Percentiles rank a stretch among this genome's conserved stretches.
Evolutionary conservation across 2,113 vertebrate genomes (phyloP).

Genomic region (Erinaceus europaeus): DNA sequence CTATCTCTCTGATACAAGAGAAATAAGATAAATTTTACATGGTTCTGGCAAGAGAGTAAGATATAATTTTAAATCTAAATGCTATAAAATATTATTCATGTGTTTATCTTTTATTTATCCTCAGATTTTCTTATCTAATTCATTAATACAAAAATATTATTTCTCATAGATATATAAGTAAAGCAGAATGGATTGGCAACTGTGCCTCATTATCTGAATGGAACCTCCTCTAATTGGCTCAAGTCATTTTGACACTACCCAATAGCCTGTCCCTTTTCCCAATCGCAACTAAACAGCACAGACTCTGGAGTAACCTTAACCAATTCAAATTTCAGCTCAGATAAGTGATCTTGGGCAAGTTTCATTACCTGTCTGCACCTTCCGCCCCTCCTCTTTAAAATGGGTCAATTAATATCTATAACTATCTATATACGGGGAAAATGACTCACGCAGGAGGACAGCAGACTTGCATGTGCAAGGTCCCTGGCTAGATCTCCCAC

Average conservation of each 20-base stretch:
- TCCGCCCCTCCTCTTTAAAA: constrained; percentile 27
- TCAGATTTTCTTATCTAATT: background rate
- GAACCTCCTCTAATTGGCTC: background rate
- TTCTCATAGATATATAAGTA: background rate
- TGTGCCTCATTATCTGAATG: background rate
- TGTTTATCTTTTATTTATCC: background rate
- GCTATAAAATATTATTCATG: background rate
- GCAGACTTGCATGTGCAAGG: too few relatives aligned
- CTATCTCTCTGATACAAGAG: background rate
- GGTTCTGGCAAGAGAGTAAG: background rate
- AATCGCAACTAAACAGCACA: background rate
- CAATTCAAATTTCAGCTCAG: constrained; percentile 22
- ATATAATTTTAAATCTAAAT: background rate
- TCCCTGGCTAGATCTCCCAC: too few relatives aligned
- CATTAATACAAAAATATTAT: background rate
- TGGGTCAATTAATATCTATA: background rate
- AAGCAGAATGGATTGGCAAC: background rate
- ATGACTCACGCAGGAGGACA: too few relatives aligned
- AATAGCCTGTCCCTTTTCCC: background rate
- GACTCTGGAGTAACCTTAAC: background rate
- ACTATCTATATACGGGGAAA: too few relatives aligned
- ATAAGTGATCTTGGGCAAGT: background rate
- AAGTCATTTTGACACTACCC: background rate
- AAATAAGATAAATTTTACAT: background rate
- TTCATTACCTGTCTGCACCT: background rate